phyloP scores from a whole-genome alignment of 35 echinoderm and acorn worm species.

The Apostichopus californicus region DNA sequence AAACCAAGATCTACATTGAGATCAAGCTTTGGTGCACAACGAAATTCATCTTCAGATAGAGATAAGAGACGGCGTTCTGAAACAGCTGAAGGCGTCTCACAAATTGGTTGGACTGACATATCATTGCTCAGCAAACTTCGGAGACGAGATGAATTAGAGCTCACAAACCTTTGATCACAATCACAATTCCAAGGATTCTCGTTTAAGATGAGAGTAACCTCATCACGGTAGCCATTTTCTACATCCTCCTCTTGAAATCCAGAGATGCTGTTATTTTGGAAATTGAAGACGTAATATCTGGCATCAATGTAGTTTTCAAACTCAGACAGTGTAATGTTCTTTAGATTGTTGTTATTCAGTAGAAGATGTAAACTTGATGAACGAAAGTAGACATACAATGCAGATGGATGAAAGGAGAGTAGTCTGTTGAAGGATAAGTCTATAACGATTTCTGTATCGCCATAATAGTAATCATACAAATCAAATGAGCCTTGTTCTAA shows the following conservation, averaged over 20 bases:
- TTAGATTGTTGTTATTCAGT: neutral
- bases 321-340: neutral
- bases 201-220: neutral
- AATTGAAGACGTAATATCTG: neutral
- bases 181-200: constrained; percentile 9
- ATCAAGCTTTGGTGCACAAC: neutral
- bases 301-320: neutral
- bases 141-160: neutral
- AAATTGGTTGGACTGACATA: neutral
- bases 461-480: neutral
- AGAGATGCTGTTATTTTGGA: neutral
- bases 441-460: neutral
- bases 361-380: neutral
- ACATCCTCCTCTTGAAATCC: neutral
- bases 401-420: neutral
- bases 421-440: constrained; percentile 14
- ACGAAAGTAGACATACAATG: neutral
- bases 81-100: neutral
- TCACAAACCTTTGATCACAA: neutral
- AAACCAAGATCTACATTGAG: neutral
- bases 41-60: neutral
- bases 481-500: neutral
- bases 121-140: neutral
- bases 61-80: neutral
- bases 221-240: neutral